These are phyloP conservation scores for Odontocerum albicorne DNA, from an alignment of 2,888 invertebrate species.

Conservation along the genomic window DNA sequence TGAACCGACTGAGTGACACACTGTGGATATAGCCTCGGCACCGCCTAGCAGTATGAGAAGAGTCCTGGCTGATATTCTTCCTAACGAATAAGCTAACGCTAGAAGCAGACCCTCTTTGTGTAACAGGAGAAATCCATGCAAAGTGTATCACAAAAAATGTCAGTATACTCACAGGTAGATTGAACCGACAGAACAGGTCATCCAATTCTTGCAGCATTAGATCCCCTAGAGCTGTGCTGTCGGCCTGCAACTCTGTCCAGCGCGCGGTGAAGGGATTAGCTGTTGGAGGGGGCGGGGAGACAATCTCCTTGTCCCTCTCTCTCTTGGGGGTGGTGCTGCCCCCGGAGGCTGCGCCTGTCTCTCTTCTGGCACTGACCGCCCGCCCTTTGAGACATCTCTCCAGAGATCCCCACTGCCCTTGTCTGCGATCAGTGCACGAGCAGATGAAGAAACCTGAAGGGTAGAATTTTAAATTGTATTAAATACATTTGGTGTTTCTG, in stretches of 20 bases:
- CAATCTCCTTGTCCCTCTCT: slow-evolving; percentile 44
- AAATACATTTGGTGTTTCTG: no score
- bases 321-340: slow-evolving; percentile 45
- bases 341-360: slow-evolving; percentile 40
- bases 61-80: no score
- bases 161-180: slow-evolving; percentile 57
- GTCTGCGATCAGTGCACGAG: slow-evolving; percentile 60
- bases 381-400: slow-evolving; percentile 55
- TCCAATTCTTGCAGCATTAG: slow-evolving; percentile 47
- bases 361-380: no score
- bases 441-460: slow-evolving; percentile 72
- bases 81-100: no score
- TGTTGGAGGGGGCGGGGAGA: background rate
- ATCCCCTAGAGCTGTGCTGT: slow-evolving; percentile 49
- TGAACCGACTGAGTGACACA: no score
- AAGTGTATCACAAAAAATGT: no score
- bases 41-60: no score
- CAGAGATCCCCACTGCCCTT: slow-evolving; percentile 63
- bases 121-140: no score
- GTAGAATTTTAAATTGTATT: no score
- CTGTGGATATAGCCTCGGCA: no score
- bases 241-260: slow-evolving; percentile 51
- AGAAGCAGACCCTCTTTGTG: no score
- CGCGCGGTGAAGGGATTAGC: no score
- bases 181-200: slow-evolving; percentile 62